Conservation (phyloP, 2,113 vertebrate species). For the Cyanoramphus novaezelandiae region DNA sequence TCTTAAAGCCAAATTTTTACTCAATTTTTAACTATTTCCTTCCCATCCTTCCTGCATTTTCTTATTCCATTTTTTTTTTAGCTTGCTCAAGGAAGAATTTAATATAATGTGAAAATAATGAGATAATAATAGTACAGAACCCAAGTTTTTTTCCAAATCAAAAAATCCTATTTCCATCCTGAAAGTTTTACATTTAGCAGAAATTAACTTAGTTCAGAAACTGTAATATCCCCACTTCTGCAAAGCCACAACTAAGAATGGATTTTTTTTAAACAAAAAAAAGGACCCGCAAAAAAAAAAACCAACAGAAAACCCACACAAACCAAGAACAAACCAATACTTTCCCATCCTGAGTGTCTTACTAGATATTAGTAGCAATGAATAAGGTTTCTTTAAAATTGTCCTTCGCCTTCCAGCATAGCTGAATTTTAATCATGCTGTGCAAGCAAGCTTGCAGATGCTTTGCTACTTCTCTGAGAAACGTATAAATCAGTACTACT, state of each 20-base stretch:
- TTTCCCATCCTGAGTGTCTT: neutral
- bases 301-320: neutral
- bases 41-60: neutral
- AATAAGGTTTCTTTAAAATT: neutral
- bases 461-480: neutral
- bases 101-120: neutral
- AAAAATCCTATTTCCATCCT: neutral
- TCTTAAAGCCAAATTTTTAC: neutral
- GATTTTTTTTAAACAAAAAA: neutral
- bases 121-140: neutral
- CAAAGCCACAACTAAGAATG: neutral
- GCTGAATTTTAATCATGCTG: neutral
- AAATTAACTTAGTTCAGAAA: neutral
- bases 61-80: neutral
- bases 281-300: neutral
- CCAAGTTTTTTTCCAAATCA: neutral
- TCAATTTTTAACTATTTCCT: neutral
- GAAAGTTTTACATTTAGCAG: neutral
- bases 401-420: neutral
- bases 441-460: neutral
- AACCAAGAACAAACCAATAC: neutral
- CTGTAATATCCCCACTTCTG: neutral
- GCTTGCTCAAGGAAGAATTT: neutral
- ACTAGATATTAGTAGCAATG: neutral
- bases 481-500: neutral